Conservation (phyloP, 2,888 invertebrate genomes). For the Hyalella azteca region DNA sequence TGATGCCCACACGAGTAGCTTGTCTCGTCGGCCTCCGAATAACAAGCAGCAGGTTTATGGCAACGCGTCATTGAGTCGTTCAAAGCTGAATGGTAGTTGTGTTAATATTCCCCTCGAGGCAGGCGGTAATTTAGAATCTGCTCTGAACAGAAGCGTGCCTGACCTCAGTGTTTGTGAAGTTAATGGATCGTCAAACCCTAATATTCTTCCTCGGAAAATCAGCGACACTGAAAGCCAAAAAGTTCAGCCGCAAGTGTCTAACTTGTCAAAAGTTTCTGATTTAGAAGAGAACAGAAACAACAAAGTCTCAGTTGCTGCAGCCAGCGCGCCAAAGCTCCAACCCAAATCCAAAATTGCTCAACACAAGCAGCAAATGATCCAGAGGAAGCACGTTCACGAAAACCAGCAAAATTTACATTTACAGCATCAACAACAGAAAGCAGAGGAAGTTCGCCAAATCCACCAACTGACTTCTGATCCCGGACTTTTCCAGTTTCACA, state of each 20-base stretch:
- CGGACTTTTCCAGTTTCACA: background rate
- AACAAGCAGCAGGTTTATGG: background rate
- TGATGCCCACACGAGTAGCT: constrained; percentile 20
- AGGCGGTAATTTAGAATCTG: background rate
- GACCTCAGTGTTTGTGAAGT: constrained; percentile 26
- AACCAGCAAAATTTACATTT: constrained; percentile 23
- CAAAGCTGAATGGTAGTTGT: constrained; percentile 32
- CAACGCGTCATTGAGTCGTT: constrained; percentile 1
- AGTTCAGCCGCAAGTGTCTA: constrained; percentile 23
- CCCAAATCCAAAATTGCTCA: constrained; percentile 26
- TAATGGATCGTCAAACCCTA: constrained; percentile 5
- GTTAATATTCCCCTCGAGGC: constrained; percentile 12
- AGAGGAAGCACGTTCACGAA: constrained; percentile 17
- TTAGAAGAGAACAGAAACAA: constrained; percentile 10
- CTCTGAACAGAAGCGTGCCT: constrained; percentile 20
- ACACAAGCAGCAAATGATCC: constrained; percentile 26
- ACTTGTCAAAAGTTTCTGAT: constrained; percentile 27
- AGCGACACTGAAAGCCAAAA: constrained; percentile 16
- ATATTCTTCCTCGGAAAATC: constrained; percentile 9
- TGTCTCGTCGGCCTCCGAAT: background rate
- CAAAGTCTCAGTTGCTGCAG: too few species aligned
- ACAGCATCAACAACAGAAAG: constrained; percentile 17
- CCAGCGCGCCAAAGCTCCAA: background rate
- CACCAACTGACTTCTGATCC: constrained; percentile 23
- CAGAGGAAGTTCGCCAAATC: constrained; percentile 18